phyloP scores from a whole-genome alignment of 2,888 invertebrate genomes.

The Leistus spinibarbis region DNA sequence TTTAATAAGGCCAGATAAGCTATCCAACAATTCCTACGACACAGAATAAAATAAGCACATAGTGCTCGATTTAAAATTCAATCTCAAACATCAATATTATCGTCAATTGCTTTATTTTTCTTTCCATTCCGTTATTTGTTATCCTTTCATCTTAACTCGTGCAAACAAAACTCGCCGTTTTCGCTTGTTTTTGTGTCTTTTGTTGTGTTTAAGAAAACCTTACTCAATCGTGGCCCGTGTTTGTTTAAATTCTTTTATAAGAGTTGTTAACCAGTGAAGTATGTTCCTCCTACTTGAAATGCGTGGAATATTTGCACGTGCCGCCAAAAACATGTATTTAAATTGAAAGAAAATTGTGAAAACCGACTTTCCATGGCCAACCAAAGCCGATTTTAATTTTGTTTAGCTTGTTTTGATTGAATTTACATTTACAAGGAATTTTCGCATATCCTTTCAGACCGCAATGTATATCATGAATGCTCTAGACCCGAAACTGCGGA shows the following conservation, averaged over 20 bases:
- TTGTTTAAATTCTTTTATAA: background rate
- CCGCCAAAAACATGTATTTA: conserved; percentile 6
- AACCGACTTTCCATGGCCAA: background rate
- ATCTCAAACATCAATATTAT: conserved; percentile 8
- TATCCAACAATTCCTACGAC: no score
- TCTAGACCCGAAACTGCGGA: no score
- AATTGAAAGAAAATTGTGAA: conserved; percentile 1
- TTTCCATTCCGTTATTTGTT: background rate
- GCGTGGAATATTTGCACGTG: background rate
- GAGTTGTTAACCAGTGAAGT: background rate
- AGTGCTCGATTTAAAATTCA: background rate
- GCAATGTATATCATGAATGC: background rate
- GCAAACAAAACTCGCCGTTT: background rate
- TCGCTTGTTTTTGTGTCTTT: background rate
- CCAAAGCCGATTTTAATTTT: background rate
- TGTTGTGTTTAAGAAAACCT: background rate
- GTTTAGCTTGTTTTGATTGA: conserved; percentile 2
- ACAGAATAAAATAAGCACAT: background rate
- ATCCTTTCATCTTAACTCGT: background rate
- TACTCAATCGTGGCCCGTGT: background rate
- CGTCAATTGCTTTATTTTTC: background rate
- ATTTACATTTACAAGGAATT: conserved; percentile 7
- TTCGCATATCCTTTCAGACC: background rate
- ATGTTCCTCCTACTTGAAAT: background rate
- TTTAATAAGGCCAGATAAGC: no score